These are phyloP conservation scores for Anas platyrhynchos DNA, from an alignment of 2,113 vertebrate genomes.

Conservation along the genomic window DNA sequence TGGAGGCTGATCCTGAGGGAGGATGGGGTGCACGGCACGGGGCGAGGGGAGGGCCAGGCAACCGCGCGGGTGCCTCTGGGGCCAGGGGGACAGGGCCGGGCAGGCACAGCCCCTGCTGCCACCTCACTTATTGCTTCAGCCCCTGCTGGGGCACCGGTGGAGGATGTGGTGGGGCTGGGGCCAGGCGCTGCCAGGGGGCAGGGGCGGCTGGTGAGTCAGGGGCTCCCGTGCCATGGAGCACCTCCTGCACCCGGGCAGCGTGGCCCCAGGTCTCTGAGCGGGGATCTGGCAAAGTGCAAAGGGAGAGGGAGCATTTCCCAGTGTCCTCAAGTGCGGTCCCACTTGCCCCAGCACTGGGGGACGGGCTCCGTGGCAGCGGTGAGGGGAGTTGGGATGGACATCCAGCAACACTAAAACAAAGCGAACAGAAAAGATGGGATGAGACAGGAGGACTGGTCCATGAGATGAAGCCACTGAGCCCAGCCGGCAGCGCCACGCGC, in stretches of 20 bases:
- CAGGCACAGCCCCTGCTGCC: rapidly evolving
- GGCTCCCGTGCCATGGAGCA: not conserved
- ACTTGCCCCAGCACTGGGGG: not conserved
- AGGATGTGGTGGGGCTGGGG: not conserved
- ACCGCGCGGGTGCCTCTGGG: not conserved
- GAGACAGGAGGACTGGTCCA: not conserved
- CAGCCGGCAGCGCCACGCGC: not conserved
- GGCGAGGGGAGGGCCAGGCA: not conserved
- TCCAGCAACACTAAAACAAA: conserved; percentile 73
- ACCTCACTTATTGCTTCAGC: not conserved
- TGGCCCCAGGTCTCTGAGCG: not conserved
- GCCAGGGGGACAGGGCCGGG: not conserved
- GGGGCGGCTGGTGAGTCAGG: not conserved
- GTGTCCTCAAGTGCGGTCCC: conserved; percentile 9
- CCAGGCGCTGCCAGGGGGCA: too few relatives aligned
- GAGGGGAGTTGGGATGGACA: conserved; percentile 63
- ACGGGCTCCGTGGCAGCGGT: conserved; percentile 16
- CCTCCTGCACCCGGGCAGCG: too few relatives aligned
- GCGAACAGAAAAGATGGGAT: conserved; percentile 66
- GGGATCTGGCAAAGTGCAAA: not conserved
- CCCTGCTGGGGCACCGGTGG: not conserved
- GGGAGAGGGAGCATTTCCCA: not conserved
- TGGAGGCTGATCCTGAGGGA: not conserved
- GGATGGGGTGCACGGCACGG: not conserved
- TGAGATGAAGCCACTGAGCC: not conserved